Percentiles rank a stretch among this genome's conserved stretches.
These are phyloP conservation scores for Cathartes aura DNA, from an alignment of 2,113 vertebrate species.

Conservation along the genomic window DNA sequence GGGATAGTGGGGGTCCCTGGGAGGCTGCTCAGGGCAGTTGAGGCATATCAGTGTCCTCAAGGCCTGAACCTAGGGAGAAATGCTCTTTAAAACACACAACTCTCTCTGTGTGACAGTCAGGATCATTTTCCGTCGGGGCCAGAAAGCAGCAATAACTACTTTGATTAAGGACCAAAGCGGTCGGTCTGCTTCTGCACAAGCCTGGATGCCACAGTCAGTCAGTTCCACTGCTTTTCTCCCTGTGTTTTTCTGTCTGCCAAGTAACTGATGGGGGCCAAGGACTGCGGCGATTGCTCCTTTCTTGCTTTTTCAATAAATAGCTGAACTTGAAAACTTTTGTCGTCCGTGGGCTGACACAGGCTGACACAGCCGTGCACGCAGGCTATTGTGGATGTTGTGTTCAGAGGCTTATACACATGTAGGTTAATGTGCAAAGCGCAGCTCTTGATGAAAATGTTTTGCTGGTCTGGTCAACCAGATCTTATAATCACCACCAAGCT, in stretches of 20 bases:
- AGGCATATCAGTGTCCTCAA: not conserved
- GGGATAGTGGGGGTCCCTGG: not conserved
- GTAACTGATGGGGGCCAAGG: not conserved
- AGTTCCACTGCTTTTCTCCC: not conserved
- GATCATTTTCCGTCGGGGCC: not conserved
- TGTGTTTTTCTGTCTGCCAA: not conserved
- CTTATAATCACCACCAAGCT: not conserved
- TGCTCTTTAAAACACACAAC: not conserved
- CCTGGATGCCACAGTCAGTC: rapidly evolving
- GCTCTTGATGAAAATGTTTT: not conserved
- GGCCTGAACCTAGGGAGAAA: not conserved
- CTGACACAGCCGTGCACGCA: not conserved
- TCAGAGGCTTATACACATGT: not conserved
- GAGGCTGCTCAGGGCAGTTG: not conserved
- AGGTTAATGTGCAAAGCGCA: not conserved
- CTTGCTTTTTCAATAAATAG: not conserved
- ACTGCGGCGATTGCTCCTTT: not conserved
- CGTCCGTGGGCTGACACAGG: not conserved
- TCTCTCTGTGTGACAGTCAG: not conserved
- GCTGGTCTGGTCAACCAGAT: not conserved
- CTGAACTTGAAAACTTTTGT: not conserved
- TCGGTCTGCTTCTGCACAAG: not conserved
- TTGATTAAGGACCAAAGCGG: rapidly evolving
- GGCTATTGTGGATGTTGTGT: rapidly evolving
- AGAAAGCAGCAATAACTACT: not conserved